Conservation (phyloP, 2,797 vertebrate genomes). For the Notolabrus celidotus region DNA sequence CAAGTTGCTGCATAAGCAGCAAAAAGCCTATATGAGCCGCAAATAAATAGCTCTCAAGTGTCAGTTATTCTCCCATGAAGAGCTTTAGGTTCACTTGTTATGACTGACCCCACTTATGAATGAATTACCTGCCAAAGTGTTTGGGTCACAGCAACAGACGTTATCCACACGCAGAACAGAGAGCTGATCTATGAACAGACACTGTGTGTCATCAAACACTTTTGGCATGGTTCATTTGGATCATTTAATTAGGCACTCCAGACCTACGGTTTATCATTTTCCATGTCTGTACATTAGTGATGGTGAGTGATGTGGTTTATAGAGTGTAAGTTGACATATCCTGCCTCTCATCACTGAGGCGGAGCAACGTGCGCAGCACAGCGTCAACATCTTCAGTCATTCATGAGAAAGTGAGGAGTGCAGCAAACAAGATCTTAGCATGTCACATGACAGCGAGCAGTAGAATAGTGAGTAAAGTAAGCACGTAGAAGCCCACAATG, state of each 20-base stretch:
- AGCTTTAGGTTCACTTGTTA: slow-evolving; percentile 29
- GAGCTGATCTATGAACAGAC: slow-evolving; percentile 6
- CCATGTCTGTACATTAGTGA: slow-evolving; percentile 24
- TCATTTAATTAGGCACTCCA: slow-evolving; percentile 44
- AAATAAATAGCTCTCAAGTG: neutral
- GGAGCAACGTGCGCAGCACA: slow-evolving; percentile 7
- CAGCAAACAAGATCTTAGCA: slow-evolving; percentile 37
- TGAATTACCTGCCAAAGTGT: slow-evolving; percentile 36
- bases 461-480: slow-evolving; percentile 4
- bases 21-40: neutral
- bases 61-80: slow-evolving; percentile 31
- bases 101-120: slow-evolving; percentile 41
- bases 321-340: slow-evolving; percentile 15
- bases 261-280: slow-evolving; percentile 23
- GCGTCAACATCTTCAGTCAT: slow-evolving; percentile 37
- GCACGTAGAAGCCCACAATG: slow-evolving; percentile 3
- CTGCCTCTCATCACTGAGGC: slow-evolving; percentile 26
- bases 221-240: slow-evolving; percentile 36
- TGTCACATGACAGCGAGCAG: slow-evolving; percentile 22
- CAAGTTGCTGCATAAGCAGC: neutral
- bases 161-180: slow-evolving; percentile 28
- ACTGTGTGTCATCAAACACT: neutral
- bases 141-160: slow-evolving; percentile 6
- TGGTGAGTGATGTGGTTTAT: slow-evolving; percentile 5
- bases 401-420: slow-evolving; percentile 34